Conservation (phyloP, 2,113 vertebrate genomes). For the Colistium nudipinnis region DNA sequence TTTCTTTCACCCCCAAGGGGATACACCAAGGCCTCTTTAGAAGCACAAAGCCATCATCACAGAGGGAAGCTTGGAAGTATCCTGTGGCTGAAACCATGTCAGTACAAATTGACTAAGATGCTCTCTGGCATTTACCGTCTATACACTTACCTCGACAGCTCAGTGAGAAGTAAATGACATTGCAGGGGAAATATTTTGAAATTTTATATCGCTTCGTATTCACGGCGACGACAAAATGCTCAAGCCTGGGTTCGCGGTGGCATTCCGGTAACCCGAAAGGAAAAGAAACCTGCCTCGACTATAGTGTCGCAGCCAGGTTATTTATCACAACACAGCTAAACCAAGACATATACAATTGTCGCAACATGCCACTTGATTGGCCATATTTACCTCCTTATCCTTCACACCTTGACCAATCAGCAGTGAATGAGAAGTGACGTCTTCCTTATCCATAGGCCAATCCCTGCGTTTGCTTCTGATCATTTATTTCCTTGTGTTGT, state of each 20-base stretch:
- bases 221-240: not conserved
- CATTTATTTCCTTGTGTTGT: too few relatives aligned
- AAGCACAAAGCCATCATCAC: constrained; percentile 41
- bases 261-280: not conserved
- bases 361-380: too few relatives aligned
- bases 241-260: not conserved
- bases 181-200: constrained; percentile 44
- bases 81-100: constrained; percentile 59
- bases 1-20: constrained; percentile 52
- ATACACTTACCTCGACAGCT: constrained; percentile 47
- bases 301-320: too few relatives aligned
- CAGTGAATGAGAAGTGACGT: too few relatives aligned
- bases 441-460: too few relatives aligned
- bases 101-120: constrained; percentile 66
- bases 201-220: constrained; percentile 7
- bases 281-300: not conserved
- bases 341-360: too few relatives aligned
- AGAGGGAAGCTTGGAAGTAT: constrained; percentile 60
- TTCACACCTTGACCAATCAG: too few relatives aligned
- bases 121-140: constrained; percentile 59
- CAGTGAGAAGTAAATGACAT: constrained; percentile 27
- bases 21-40: constrained; percentile 54
- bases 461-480: too few relatives aligned
- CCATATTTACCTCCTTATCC: too few relatives aligned
- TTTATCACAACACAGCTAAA: too few relatives aligned